Evolutionary conservation across 2,888 invertebrate species (phyloP), one percentile per base, ranked within the genome.

Genomic region (Drosophila pseudotalamancana): DNA sequence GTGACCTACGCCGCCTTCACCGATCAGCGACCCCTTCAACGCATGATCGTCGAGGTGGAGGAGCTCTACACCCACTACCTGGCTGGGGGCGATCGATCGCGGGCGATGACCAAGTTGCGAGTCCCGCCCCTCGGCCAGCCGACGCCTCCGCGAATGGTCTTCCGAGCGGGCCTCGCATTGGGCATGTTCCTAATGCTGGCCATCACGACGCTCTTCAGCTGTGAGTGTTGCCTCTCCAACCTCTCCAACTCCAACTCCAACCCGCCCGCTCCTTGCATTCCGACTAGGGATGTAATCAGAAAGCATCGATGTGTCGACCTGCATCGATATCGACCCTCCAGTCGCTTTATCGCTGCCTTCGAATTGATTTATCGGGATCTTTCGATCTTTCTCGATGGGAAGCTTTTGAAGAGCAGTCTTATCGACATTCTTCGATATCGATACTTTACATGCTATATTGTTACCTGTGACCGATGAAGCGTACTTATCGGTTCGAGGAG

Each of bases 91-190:
- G 97, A 99, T 91, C 92, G 99, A 2, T 96, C 97, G 89, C 95
- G 96, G 74, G 99, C 99, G 0, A 99, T 99, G 99, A 98, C 98
- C 92, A 94, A 98, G 80, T 92, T 99, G 11, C 92, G 99, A 49
- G 99, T 99, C 0, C 99, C 99, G 0, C 99, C 99, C 0, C 91
- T 99, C 2, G 98, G 98, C 0, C 98, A 98, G 90, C 96, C 97
- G 6, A 71, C 88, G 8, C 85, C 97, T 95, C 90, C 96, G 95
- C 88, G 96, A 96, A 0, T 97, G 97, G 96, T 97, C 95, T 98
- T 98, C 89, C 97, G 97, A 93, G 96, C 97, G 87, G 99, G 99
- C 1, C 92, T 99, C 11, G 98, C 97, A 89, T 95, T 97, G 25
- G 99, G 99, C 3, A 95, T 97, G 6, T 97, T 99, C 87, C 93